These are phyloP conservation scores for Pheosia gnoma DNA, from an alignment of 2,888 invertebrate species.

Conservation along the genomic window DNA sequence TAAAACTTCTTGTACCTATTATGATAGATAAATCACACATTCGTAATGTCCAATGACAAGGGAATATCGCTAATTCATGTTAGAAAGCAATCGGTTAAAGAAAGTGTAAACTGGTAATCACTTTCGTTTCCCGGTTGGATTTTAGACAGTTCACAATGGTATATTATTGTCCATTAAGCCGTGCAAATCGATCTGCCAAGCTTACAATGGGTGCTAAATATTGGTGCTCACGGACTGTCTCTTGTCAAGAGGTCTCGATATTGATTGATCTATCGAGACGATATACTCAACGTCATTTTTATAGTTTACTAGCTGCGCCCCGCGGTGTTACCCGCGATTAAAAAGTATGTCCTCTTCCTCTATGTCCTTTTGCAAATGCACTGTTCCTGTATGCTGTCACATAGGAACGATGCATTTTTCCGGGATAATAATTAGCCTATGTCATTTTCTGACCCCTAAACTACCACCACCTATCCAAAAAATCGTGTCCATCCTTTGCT, in stretches of 20 bases:
- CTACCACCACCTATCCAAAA: no score
- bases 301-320: no score
- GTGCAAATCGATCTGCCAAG: slow-evolving; percentile 42
- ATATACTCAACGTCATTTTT: neutral
- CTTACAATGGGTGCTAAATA: slow-evolving; percentile 34
- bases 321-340: no score
- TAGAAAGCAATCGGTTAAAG: slow-evolving; percentile 71
- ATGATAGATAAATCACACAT: slow-evolving; percentile 13
- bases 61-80: slow-evolving; percentile 57
- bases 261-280: slow-evolving; percentile 1
- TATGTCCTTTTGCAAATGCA: no score
- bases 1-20: slow-evolving; percentile 1
- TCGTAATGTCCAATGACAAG: slow-evolving; percentile 26
- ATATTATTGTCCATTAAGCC: slow-evolving; percentile 38
- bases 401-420: no score
- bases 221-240: neutral
- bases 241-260: slow-evolving; percentile 3
- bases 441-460: no score
- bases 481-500: no score
- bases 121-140: slow-evolving; percentile 58
- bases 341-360: no score
- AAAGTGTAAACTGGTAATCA: slow-evolving; percentile 66
- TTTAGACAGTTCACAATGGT: slow-evolving; percentile 41
- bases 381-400: no score
- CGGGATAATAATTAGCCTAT: no score